Conservation (phyloP, 2,113 vertebrate species). For the Talpa occidentalis region DNA sequence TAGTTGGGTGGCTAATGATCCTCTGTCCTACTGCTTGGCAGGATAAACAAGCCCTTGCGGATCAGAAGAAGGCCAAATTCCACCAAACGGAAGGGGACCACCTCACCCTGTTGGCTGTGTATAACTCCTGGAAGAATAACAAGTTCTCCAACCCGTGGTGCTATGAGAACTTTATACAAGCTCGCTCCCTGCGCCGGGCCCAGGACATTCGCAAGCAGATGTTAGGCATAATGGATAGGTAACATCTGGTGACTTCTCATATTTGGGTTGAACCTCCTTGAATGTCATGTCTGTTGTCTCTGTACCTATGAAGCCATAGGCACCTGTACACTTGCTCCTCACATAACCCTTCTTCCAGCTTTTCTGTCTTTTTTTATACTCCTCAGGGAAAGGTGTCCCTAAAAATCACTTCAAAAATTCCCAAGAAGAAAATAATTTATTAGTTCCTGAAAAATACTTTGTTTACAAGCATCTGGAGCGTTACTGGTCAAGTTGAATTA, state of each 20-base stretch:
- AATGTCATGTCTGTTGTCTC: neutral
- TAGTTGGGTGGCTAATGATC: fast-evolving
- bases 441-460: slow-evolving; percentile 2
- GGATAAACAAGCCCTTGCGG: slow-evolving; percentile 98
- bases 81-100: slow-evolving; percentile 99
- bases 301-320: neutral
- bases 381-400: neutral
- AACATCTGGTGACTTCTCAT: neutral
- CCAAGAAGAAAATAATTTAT: neutral
- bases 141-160: slow-evolving; percentile 99
- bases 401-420: slow-evolving; percentile 25
- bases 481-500: neutral
- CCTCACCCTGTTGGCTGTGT: slow-evolving; percentile 97
- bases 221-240: slow-evolving; percentile 99
- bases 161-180: slow-evolving; percentile 99
- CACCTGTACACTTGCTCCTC: neutral
- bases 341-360: neutral
- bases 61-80: slow-evolving; percentile 99
- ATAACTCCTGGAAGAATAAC: slow-evolving; percentile 99
- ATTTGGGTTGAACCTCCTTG: neutral
- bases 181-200: slow-evolving; percentile 94
- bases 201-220: slow-evolving; percentile 99
- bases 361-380: neutral
- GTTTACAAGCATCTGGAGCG: neutral
- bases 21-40: slow-evolving; percentile 66